Evolutionary conservation across 2,797 vertebrate species (phyloP).

Genomic region (Coregonus sp.): DNA sequence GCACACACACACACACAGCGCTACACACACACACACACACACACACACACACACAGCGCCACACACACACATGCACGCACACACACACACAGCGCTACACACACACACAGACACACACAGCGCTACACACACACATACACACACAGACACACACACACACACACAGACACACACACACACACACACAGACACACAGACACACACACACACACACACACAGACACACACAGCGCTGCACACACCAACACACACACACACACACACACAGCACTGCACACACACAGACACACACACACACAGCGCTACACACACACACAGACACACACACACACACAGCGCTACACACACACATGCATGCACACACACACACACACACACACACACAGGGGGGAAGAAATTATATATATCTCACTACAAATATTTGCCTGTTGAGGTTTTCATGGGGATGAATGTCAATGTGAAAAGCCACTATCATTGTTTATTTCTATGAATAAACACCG

Average conservation of each 20-base stretch:
- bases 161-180: slow-evolving; percentile 34
- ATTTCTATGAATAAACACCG: slow-evolving; percentile 32
- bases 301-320: slow-evolving; percentile 19
- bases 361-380: slow-evolving; percentile 30
- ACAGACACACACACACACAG: slow-evolving; percentile 30
- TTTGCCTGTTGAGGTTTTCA: slow-evolving; percentile 42
- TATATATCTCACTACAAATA: slow-evolving; percentile 41
- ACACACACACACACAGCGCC: slow-evolving; percentile 37
- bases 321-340: slow-evolving; percentile 12
- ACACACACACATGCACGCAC: not conserved
- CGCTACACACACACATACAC: slow-evolving; percentile 22
- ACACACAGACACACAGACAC: not conserved
- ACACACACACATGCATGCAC: slow-evolving; percentile 36
- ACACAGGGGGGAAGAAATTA: slow-evolving; percentile 44
- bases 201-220: slow-evolving; percentile 37
- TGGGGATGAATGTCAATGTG: slow-evolving; percentile 32
- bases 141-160: slow-evolving; percentile 31
- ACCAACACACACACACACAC: slow-evolving; percentile 25
- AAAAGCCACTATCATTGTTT: slow-evolving; percentile 34
- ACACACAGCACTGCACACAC: slow-evolving; percentile 29
- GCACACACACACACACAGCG: not conserved
- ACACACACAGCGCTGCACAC: slow-evolving; percentile 9
- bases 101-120: slow-evolving; percentile 35
- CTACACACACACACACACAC: slow-evolving; percentile 26
- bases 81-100: slow-evolving; percentile 19